Base-by-base conservation (phyloP, 1,140 invertebrate genomes). In the Uloborus diversus region DNA sequence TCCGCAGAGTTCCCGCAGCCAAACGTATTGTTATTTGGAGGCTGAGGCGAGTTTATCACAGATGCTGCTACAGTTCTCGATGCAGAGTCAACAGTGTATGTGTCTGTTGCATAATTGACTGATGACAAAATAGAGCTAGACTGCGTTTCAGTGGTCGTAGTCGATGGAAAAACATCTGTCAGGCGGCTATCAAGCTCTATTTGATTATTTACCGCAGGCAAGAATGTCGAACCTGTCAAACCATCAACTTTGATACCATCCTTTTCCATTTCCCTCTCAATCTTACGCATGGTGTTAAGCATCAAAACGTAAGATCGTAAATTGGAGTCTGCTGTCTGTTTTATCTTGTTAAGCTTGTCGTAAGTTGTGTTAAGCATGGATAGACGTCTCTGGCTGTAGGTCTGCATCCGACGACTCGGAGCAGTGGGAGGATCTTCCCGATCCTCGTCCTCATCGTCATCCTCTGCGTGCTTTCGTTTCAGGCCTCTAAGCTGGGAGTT, bases 241-340 rank as follows among this genome's bases (percentile, higher is more conserved):
- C 13, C 13, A 14, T 20, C 49, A n/a, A 53, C 20, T 20, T 53
- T 53, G 30, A 89, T 82, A n/a, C 88, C 89, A 86, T 96, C 94
- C 49, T 91, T 89, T 86, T 95, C 93, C 89, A 97, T 93, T 86
- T 97, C 95, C 30, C 93, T 90, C 87, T 97, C 95, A 82, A 98
- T 93, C 83, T 93, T 90, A 85, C 96, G 92, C 62, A 97, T 86
- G 9, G 96, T 97, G 86, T 97, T 98, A 88, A 95, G 96, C 82
- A 98, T 96, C 49, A 98, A 91, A 82, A 98, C 96, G 4, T 95
- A 97, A 49, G 94, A 91, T 69, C 94, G 91, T n/a, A 98, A 88
- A 75, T 93, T 94, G 17, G 95, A 94, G 85, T 97, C 95, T 2
- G 93, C 92, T 79, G 93, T 94, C 86, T 96, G 94, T 25, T 94